Evolutionary conservation across 2,888 invertebrate species (phyloP).

Genomic region (Hoplodrina ambigua): DNA sequence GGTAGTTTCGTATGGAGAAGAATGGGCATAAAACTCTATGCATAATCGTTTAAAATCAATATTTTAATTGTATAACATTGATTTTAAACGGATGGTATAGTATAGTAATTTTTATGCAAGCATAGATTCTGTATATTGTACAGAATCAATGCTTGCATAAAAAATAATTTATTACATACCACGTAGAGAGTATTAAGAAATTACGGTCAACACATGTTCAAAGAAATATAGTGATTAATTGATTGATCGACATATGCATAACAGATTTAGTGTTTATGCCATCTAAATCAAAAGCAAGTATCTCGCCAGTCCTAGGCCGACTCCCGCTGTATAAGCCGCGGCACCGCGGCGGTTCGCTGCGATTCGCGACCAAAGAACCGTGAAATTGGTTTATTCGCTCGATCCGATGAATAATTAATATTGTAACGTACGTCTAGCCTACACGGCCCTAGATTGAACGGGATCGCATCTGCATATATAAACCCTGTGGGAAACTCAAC

Average conservation of each 20-base stretch:
- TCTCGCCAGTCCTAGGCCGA: constrained; percentile 18
- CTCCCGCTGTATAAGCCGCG: constrained; percentile 76
- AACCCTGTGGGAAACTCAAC: constrained; percentile 77
- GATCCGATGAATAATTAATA: constrained; percentile 91
- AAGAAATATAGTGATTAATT: too few relatives aligned
- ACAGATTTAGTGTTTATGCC: background rate
- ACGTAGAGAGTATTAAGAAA: too few relatives aligned
- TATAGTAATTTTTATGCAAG: too few relatives aligned
- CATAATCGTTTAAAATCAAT: too few relatives aligned
- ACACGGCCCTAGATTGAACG: constrained; percentile 77
- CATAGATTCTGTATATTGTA: too few relatives aligned
- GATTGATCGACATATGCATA: background rate
- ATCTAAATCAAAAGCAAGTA: background rate
- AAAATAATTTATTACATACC: too few relatives aligned
- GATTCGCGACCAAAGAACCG: constrained; percentile 89
- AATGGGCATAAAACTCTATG: too few relatives aligned
- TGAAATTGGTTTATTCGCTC: constrained; percentile 90
- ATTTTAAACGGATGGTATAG: too few relatives aligned
- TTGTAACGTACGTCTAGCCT: constrained; percentile 79
- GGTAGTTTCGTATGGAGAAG: too few relatives aligned
- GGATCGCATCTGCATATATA: constrained; percentile 82
- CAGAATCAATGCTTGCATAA: too few relatives aligned
- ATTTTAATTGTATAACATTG: too few relatives aligned
- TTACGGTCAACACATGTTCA: too few relatives aligned
- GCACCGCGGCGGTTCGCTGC: constrained; percentile 75